phyloP scores from a whole-genome alignment of 2,113 vertebrate species.

The Forbesichthys papilliferus region DNA sequence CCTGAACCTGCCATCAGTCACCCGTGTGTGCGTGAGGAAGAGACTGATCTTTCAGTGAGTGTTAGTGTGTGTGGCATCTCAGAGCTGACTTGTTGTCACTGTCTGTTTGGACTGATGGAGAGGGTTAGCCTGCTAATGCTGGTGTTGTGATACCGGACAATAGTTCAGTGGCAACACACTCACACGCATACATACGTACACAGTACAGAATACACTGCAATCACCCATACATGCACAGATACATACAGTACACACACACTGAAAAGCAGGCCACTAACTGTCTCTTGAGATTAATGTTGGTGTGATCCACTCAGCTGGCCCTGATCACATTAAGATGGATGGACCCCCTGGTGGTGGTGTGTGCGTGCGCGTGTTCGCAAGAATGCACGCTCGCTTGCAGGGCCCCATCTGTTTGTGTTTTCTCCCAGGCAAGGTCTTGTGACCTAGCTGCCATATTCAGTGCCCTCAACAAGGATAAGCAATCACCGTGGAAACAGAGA shows the following conservation, averaged over 20 bases:
- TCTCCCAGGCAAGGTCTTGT: constrained; percentile 68
- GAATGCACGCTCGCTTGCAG: constrained; percentile 23
- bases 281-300: constrained; percentile 77
- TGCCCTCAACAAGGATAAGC: constrained; percentile 62
- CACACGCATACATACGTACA: background rate
- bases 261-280: constrained; percentile 59
- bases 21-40: constrained; percentile 4
- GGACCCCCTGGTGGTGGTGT: constrained; percentile 66
- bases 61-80: constrained; percentile 20
- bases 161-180: constrained; percentile 41
- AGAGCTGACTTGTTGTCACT: constrained; percentile 52
- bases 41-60: constrained; percentile 12
- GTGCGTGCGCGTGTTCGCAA: constrained; percentile 12
- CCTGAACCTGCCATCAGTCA: too few relatives aligned
- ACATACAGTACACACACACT: constrained; percentile 23
- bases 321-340: constrained; percentile 77
- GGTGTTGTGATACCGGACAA: constrained; percentile 65
- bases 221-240: constrained; percentile 29
- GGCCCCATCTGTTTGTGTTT: constrained; percentile 77
- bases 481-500: constrained; percentile 51
- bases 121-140: constrained; percentile 56
- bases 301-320: constrained; percentile 76
- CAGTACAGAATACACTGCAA: background rate
- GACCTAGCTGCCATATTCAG: constrained; percentile 70
- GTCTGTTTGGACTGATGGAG: constrained; percentile 51